Evolutionary conservation across 2,888 invertebrate genomes (phyloP).

Genomic region (Coecobrya sp.): DNA sequence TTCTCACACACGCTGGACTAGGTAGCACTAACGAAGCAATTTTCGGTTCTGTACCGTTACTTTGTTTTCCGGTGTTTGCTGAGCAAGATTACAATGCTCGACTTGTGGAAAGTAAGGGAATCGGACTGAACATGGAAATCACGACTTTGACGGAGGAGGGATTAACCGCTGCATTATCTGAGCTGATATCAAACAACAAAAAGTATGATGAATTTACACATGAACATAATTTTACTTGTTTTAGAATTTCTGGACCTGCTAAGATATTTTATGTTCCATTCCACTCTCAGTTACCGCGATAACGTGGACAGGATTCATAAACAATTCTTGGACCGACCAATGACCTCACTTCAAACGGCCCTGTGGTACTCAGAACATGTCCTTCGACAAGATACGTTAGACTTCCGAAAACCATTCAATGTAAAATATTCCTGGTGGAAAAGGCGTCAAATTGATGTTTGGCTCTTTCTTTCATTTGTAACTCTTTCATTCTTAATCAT

Average conservation of each 20-base stretch:
- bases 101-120: constrained; percentile 45
- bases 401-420: not conserved
- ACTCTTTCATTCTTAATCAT: too few species aligned
- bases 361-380: constrained; percentile 74
- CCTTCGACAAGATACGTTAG: constrained; percentile 66
- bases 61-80: constrained; percentile 77
- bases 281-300: constrained; percentile 9
- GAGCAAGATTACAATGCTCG: constrained; percentile 84
- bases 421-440: constrained; percentile 25
- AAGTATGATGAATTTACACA: too few species aligned
- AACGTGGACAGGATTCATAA: constrained; percentile 55
- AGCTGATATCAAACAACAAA: too few species aligned
- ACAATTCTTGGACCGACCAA: constrained; percentile 67
- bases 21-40: constrained; percentile 82
- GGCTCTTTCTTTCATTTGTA: not conserved
- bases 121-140: constrained; percentile 80
- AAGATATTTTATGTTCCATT: not conserved
- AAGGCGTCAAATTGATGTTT: constrained; percentile 55
- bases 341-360: constrained; percentile 50
- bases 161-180: constrained; percentile 55
- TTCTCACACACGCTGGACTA: constrained; percentile 83
- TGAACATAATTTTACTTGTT: too few species aligned
- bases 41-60: constrained; percentile 74
- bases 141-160: constrained; percentile 55
- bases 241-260: constrained; percentile 59